Conservation (phyloP, 2,797 vertebrate genomes). For the Vultur gryphus region DNA sequence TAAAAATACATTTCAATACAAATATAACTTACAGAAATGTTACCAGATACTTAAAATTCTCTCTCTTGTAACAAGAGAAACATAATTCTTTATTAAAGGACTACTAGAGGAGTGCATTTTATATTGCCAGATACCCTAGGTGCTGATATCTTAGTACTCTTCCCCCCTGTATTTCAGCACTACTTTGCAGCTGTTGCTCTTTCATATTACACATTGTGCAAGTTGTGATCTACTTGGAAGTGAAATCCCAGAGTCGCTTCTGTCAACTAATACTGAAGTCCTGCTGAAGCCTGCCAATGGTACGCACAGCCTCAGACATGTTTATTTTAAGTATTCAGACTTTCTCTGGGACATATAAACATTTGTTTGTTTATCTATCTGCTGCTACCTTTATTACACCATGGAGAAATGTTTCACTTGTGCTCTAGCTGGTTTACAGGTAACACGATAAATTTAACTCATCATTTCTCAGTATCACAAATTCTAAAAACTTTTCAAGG, state of each 20-base stretch:
- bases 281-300: not conserved
- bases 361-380: not conserved
- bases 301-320: not conserved
- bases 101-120: not conserved
- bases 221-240: not conserved
- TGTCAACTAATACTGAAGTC: not conserved
- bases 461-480: not conserved
- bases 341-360: not conserved
- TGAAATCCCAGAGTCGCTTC: not conserved
- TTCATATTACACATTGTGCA: not conserved
- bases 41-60: not conserved
- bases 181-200: not conserved
- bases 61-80: not conserved
- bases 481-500: not conserved
- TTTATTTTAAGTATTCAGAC: slow-evolving; percentile 19
- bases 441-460: not conserved
- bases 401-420: not conserved
- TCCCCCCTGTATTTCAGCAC: not conserved
- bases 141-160: not conserved
- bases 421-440: not conserved
- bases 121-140: not conserved
- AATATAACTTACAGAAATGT: not conserved
- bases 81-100: not conserved
- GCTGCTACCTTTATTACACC: not conserved
- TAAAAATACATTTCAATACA: slow-evolving; percentile 32